phyloP scores from a whole-genome alignment of 2,797 vertebrate genomes.

The Scolopax rusticola region DNA sequence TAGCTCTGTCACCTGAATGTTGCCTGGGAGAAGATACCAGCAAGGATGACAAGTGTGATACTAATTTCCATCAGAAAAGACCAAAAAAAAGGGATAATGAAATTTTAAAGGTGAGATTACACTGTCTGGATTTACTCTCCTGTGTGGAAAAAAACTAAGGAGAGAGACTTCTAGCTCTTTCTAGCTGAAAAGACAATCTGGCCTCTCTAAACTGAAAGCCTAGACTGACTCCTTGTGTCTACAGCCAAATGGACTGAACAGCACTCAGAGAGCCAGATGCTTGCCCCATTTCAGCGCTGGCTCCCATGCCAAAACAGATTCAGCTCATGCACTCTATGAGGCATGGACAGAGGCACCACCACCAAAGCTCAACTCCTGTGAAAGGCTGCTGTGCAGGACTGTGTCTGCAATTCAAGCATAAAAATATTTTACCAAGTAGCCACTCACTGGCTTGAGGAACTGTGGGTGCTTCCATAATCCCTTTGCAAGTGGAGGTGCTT shows the following conservation, averaged over 20 bases:
- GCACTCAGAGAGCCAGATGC: not conserved
- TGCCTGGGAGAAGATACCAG: not conserved
- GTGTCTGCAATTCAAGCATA: not conserved
- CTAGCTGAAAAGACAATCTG: constrained; percentile 33
- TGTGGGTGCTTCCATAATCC: not conserved
- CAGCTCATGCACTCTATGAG: not conserved
- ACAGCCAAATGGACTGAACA: not conserved
- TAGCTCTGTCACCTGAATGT: not conserved
- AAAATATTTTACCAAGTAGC: not conserved
- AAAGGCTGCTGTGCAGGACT: not conserved
- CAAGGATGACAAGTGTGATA: not conserved
- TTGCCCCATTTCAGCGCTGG: not conserved
- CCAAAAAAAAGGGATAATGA: not conserved
- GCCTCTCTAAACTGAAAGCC: constrained; percentile 32
- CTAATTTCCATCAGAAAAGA: not conserved
- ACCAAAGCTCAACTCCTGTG: not conserved
- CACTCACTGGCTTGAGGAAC: not conserved
- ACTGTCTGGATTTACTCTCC: not conserved
- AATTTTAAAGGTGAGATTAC: not conserved
- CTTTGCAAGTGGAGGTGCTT: not conserved
- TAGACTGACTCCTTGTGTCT: constrained; percentile 29
- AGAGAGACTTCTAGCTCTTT: not conserved
- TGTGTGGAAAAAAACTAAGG: not conserved
- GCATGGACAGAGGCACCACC: not conserved
- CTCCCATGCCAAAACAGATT: not conserved